Conservation (phyloP, 2,113 vertebrate genomes). For the Phalacrocorax pelagicus region DNA sequence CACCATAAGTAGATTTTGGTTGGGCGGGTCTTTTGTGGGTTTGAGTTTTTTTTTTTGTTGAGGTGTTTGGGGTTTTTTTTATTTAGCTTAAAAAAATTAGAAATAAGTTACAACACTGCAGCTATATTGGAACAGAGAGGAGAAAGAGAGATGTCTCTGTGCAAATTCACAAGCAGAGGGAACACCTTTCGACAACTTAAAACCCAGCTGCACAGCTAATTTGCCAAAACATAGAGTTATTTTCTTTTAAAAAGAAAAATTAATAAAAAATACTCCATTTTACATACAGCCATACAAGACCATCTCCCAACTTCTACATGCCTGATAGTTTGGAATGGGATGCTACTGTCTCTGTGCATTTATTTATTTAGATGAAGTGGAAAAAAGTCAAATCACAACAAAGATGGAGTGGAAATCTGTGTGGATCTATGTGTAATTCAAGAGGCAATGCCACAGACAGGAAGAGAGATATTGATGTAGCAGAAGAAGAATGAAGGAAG, state of each 20-base stretch:
- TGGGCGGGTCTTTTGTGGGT: neutral
- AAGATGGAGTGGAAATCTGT: conserved; percentile 25
- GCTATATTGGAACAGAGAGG: conserved; percentile 48
- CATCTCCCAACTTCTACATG: neutral
- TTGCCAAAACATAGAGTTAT: conserved; percentile 41
- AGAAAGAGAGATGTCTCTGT: conserved; percentile 21
- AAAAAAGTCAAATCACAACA: conserved; percentile 47
- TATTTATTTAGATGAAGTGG: conserved; percentile 13
- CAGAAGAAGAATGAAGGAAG: conserved; percentile 35
- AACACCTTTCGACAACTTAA: conserved; percentile 57
- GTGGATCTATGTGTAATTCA: conserved; percentile 50
- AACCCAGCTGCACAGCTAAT: conserved; percentile 65
- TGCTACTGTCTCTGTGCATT: neutral
- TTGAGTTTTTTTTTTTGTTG: neutral
- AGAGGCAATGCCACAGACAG: conserved; percentile 51
- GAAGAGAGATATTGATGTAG: conserved; percentile 36
- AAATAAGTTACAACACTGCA: conserved; percentile 40
- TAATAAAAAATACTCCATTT: neutral
- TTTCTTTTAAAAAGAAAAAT: neutral
- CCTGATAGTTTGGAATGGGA: neutral
- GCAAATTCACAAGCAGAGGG: conserved; percentile 57
- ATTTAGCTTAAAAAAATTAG: neutral
- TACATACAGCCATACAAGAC: neutral
- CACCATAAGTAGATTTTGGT: neutral
- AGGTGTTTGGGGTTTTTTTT: neutral